Evolutionary conservation across 2,113 vertebrate genomes (phyloP).

Genomic region (Pygoscelis antarcticus): DNA sequence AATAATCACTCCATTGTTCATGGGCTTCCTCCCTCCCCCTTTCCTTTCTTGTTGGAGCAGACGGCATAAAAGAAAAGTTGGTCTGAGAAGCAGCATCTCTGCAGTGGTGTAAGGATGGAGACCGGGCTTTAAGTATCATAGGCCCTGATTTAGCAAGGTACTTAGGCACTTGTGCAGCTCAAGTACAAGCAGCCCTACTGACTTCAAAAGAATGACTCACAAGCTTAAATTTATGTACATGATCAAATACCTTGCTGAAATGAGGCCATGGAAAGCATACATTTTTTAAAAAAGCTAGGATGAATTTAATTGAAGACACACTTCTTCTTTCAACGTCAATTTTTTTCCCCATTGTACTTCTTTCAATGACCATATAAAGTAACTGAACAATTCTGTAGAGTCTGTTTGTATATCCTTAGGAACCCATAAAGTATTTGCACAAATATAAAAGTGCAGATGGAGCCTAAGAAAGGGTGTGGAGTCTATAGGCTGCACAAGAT

Average conservation of each 20-base stretch:
- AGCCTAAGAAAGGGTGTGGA: slow-evolving; percentile 38
- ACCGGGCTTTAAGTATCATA: neutral
- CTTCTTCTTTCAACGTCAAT: slow-evolving; percentile 35
- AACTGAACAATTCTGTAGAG: slow-evolving; percentile 5
- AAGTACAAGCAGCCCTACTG: slow-evolving; percentile 17
- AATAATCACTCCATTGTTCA: slow-evolving; percentile 59
- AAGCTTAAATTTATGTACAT: slow-evolving; percentile 55
- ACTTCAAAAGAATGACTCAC: slow-evolving; percentile 64
- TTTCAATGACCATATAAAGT: slow-evolving; percentile 51
- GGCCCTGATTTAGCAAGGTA: slow-evolving; percentile 23
- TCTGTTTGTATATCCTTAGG: slow-evolving; percentile 13
- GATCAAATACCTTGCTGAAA: slow-evolving; percentile 56
- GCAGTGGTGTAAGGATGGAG: neutral
- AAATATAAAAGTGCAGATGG: slow-evolving; percentile 26
- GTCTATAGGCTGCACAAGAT: slow-evolving; percentile 1
- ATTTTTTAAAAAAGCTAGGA: slow-evolving; percentile 8
- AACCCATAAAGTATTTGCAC: slow-evolving; percentile 15
- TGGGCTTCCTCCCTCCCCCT: slow-evolving; percentile 8
- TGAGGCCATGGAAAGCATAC: slow-evolving; percentile 44
- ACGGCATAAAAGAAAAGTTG: slow-evolving; percentile 23
- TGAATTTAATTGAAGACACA: slow-evolving; percentile 35
- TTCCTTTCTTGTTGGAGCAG: neutral
- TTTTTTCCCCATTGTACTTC: slow-evolving; percentile 20
- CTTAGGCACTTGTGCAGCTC: neutral
- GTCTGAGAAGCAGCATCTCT: neutral